A percentile compares a stretch with the other conserved stretches of the same genome.
phyloP scores from a whole-genome alignment of 2,113 vertebrate genomes.

The Petaurus breviceps region DNA sequence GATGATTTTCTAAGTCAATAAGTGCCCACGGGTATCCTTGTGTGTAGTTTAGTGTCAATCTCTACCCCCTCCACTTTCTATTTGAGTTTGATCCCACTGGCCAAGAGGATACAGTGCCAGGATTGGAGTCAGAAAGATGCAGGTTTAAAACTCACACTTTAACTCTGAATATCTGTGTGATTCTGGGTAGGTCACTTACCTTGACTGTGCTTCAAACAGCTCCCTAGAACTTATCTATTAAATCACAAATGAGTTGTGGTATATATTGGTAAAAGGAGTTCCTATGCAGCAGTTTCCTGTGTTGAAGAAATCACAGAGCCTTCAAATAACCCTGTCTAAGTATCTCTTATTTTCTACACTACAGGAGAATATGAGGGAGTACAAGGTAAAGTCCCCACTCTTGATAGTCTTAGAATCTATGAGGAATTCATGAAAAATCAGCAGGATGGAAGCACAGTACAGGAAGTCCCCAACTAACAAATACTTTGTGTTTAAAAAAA shows the following conservation, averaged over 20 bases:
- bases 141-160: neutral
- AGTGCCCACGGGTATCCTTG: neutral
- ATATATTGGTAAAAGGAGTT: neutral
- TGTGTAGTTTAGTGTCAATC: neutral
- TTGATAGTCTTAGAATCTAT: neutral
- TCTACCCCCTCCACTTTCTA: neutral
- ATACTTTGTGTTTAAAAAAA: neutral
- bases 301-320: neutral
- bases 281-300: neutral
- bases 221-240: neutral
- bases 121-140: neutral
- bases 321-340: neutral
- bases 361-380: neutral
- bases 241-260: neutral
- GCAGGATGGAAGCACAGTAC: neutral
- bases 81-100: neutral
- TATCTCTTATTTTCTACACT: neutral
- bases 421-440: neutral
- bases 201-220: neutral
- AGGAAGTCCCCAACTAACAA: neutral
- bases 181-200: neutral
- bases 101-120: neutral
- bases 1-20: neutral
- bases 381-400: neutral
- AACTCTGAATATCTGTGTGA: neutral